Conservation (phyloP, 2,888 invertebrate genomes). For the Cosmorhoe ocellata region DNA sequence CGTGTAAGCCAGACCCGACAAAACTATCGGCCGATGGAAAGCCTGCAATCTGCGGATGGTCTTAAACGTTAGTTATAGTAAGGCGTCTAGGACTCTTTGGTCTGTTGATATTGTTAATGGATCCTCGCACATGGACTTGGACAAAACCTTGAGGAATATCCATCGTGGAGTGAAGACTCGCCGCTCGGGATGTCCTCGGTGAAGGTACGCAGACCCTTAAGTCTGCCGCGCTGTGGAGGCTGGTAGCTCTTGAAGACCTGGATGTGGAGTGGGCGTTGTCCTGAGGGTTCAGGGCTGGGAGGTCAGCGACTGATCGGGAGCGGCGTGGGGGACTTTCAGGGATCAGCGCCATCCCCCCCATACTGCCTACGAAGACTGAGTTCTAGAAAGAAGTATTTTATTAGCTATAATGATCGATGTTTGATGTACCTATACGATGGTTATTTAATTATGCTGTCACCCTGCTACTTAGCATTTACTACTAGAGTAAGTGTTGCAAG, state of each 20-base stretch:
- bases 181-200: constrained; percentile 67
- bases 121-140: constrained; percentile 71
- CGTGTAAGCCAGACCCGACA: too few relatives aligned
- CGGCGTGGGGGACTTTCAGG: constrained; percentile 88
- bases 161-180: constrained; percentile 68
- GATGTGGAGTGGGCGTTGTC: constrained; percentile 61
- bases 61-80: constrained; percentile 63
- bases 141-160: constrained; percentile 68
- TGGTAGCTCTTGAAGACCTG: constrained; percentile 70
- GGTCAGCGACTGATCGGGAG: constrained; percentile 91
- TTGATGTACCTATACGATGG: too few relatives aligned
- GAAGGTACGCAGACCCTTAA: constrained; percentile 65
- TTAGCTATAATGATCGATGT: constrained; percentile 16
- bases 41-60: too few relatives aligned
- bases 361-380: constrained; percentile 92
- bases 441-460: too few relatives aligned
- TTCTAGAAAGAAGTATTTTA: constrained; percentile 86
- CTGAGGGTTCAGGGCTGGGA: constrained; percentile 86
- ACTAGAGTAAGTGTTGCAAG: too few relatives aligned
- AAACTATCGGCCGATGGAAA: too few relatives aligned
- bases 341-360: constrained; percentile 85
- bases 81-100: constrained; percentile 69
- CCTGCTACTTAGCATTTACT: too few relatives aligned
- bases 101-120: constrained; percentile 61
- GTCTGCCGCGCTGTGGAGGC: constrained; percentile 73